A percentile compares a stretch with the other conserved stretches of the same genome.
Conservation (phyloP, 2,888 invertebrate species). For the Oligia strigilis region DNA sequence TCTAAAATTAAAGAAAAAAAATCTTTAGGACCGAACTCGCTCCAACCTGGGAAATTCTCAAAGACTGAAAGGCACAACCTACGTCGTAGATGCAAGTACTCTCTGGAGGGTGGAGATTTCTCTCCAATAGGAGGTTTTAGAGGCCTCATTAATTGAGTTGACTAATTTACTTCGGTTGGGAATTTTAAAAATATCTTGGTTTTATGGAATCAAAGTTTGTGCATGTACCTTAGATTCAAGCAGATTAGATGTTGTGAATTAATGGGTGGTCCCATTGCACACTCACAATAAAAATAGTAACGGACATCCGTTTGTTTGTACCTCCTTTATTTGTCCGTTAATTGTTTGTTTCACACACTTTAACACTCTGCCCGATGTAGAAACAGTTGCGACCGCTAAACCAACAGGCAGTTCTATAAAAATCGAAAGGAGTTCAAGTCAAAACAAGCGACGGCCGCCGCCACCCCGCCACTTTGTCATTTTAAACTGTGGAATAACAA, state of each 20-base stretch:
- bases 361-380: no score
- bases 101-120: no score
- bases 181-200: not conserved
- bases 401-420: not conserved
- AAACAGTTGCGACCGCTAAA: no score
- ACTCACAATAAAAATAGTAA: not conserved
- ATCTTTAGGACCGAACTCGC: no score
- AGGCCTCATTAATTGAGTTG: not conserved
- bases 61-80: not conserved
- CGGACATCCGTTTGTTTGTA: not conserved
- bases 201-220: not conserved
- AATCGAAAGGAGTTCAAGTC: not conserved
- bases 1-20: not conserved
- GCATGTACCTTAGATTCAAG: not conserved
- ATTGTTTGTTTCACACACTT: not conserved
- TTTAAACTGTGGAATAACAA: constrained; percentile 5
- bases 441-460: not conserved
- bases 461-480: not conserved
- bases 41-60: not conserved
- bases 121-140: not conserved
- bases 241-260: not conserved
- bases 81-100: not conserved
- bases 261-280: not conserved
- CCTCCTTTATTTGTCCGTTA: not conserved
- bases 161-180: not conserved